These are phyloP conservation scores for Aproaerema taeniolella DNA, from an alignment of 2,888 invertebrate genomes.

Conservation along the genomic window DNA sequence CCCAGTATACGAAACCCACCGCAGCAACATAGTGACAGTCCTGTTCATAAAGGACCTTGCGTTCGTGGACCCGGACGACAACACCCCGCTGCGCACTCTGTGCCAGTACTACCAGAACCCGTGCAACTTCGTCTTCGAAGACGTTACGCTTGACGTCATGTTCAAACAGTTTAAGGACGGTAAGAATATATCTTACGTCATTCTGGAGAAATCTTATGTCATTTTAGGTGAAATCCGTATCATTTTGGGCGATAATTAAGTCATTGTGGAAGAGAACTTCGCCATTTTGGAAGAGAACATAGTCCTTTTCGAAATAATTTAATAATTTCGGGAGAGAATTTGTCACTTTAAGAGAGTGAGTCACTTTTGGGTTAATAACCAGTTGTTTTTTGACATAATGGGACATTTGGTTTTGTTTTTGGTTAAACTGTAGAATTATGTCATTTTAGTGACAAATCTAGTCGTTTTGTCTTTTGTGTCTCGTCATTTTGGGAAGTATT, in stretches of 20 bases:
- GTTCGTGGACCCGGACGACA: constrained; percentile 98
- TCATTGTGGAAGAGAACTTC: too few relatives aligned
- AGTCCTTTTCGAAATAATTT: too few relatives aligned
- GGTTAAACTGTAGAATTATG: too few relatives aligned
- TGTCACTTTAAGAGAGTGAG: background rate
- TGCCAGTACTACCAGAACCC: constrained; percentile 98
- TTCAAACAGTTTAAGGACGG: constrained; percentile 98
- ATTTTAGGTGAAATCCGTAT: background rate
- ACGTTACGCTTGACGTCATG: constrained; percentile 95
- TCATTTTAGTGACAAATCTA: too few relatives aligned
- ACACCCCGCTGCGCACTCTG: constrained; percentile 93
- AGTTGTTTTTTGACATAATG: too few relatives aligned
- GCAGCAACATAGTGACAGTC: constrained; percentile 93
- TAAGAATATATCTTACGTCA: constrained; percentile 35
- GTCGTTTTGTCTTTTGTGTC: too few relatives aligned
- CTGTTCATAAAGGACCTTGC: constrained; percentile 99
- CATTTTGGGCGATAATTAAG: too few relatives aligned
- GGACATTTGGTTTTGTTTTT: too few relatives aligned
- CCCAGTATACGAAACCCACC: constrained; percentile 92
- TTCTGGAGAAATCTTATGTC: background rate
- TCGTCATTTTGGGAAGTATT: too few relatives aligned
- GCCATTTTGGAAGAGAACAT: too few relatives aligned
- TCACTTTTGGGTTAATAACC: too few relatives aligned
- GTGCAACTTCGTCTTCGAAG: constrained; percentile 97
- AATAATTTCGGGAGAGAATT: background rate